Evolutionary conservation across 1,140 invertebrate species (phyloP).

Genomic region (Episyrphus balteatus): DNA sequence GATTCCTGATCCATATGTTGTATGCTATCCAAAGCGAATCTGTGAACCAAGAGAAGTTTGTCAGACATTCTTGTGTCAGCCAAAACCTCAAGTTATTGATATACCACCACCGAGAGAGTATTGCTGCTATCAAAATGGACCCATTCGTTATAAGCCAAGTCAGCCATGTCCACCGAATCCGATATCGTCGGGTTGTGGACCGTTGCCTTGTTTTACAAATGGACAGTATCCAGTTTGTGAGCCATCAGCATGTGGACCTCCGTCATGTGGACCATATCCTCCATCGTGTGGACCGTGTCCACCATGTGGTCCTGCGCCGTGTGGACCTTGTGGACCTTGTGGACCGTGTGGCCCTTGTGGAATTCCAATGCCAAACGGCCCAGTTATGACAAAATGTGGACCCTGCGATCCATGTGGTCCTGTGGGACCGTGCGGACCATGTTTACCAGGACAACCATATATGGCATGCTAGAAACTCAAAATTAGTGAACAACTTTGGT

Average conservation of each 20-base stretch:
- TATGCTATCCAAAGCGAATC: slow-evolving; percentile 29
- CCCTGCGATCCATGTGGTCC: slow-evolving; percentile 17
- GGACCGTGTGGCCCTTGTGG: slow-evolving; percentile 5
- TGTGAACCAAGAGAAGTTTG: slow-evolving; percentile 29
- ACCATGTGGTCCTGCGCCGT: slow-evolving; percentile 11
- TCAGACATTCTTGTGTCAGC: slow-evolving; percentile 29
- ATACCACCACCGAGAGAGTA: slow-evolving; percentile 30
- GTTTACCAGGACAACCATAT: slow-evolving; percentile 1
- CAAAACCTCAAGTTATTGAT: slow-evolving; percentile 30
- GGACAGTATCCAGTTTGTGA: slow-evolving; percentile 27
- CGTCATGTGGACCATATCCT: slow-evolving; percentile 24
- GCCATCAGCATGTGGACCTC: not conserved
- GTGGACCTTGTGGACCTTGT: slow-evolving; percentile 16
- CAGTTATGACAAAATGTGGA: slow-evolving; percentile 8
- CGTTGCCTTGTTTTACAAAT: slow-evolving; percentile 24
- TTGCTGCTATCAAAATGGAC: slow-evolving; percentile 31
- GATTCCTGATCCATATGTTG: slow-evolving; percentile 31
- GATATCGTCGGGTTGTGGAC: slow-evolving; percentile 20
- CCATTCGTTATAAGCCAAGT: slow-evolving; percentile 29
- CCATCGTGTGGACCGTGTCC: slow-evolving; percentile 25
- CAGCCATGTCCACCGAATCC: slow-evolving; percentile 29
- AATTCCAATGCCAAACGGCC: not conserved
- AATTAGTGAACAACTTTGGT: no score
- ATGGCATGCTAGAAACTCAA: no score
- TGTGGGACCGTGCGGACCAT: slow-evolving; percentile 11